Evolutionary conservation across 2,113 vertebrate genomes (phyloP).

Genomic region (Triplophysa rosa): DNA sequence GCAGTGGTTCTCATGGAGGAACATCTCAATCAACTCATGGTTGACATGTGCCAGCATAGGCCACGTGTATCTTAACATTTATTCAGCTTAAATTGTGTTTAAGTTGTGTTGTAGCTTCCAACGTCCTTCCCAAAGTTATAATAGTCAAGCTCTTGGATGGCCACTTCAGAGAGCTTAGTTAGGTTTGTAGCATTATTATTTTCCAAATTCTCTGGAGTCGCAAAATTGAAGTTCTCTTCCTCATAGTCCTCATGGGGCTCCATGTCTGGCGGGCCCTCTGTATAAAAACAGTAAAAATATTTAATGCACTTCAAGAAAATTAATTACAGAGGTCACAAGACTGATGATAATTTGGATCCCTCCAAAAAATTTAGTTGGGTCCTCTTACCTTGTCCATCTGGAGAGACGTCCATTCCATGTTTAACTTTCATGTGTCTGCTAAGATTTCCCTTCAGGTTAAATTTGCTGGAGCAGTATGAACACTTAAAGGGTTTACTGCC

Average conservation of each 20-base stretch:
- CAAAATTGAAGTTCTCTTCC: constrained; percentile 84
- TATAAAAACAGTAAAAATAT: constrained; percentile 32
- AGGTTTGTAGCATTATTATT: constrained; percentile 78
- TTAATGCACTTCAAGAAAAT: no score
- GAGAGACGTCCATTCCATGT: constrained; percentile 93
- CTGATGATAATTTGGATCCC: no score
- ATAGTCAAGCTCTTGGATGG: constrained; percentile 95
- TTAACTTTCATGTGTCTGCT: constrained; percentile 99
- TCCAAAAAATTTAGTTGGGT: background rate
- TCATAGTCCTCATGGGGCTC: constrained; percentile 88
- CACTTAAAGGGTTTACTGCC: constrained; percentile 99
- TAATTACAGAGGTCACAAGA: no score
- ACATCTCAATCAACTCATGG: constrained; percentile 50
- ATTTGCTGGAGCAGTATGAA: constrained; percentile 98
- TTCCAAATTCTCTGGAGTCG: constrained; percentile 73
- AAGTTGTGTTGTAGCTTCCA: constrained; percentile 71
- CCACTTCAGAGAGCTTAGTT: constrained; percentile 83
- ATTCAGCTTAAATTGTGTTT: constrained; percentile 51
- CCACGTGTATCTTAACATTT: constrained; percentile 44
- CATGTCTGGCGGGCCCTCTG: constrained; percentile 85
- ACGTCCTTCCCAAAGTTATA: constrained; percentile 84
- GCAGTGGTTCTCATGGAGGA: constrained; percentile 58
- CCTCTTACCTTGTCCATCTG: constrained; percentile 90
- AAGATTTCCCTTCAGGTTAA: constrained; percentile 98
- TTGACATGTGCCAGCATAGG: constrained; percentile 55